Evolutionary conservation across 1,140 invertebrate genomes (phyloP).

Genomic region (Hirudo medicinalis): DNA sequence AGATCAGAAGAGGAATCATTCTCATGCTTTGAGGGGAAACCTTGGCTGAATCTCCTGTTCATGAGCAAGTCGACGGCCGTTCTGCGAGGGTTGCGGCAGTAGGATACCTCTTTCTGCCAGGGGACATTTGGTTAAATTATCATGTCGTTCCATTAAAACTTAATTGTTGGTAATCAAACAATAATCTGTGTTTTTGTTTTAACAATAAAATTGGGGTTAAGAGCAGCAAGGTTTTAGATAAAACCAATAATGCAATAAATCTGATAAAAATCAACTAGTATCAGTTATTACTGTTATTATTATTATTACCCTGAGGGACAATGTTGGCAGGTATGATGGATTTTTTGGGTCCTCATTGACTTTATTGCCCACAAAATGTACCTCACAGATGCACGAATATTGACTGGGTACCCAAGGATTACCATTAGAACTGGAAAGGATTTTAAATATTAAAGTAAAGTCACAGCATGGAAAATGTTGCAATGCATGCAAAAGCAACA

Average conservation of each 20-base stretch:
- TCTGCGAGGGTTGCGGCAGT: too few species aligned
- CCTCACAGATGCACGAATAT: not conserved
- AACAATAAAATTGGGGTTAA: not conserved
- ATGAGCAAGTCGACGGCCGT: too few species aligned
- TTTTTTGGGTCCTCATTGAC: slow-evolving; percentile 1
- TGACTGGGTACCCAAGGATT: not conserved
- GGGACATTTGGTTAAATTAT: too few species aligned
- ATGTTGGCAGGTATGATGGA: not conserved
- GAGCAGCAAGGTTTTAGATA: not conserved
- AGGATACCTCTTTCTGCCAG: too few species aligned
- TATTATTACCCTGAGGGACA: not conserved
- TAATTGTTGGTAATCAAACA: too few species aligned
- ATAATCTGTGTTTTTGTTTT: not conserved
- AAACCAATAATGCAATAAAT: not conserved
- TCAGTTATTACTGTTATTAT: not conserved
- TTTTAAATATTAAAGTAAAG: not conserved
- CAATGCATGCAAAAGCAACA: not conserved
- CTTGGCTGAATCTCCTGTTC: too few species aligned
- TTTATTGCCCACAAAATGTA: slow-evolving; percentile 2
- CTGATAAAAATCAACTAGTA: not conserved
- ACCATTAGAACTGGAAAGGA: not conserved
- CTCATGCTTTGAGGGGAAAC: too few species aligned
- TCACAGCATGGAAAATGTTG: not conserved
- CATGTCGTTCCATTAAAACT: too few species aligned
- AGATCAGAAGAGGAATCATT: too few species aligned